Conservation (phyloP, 2,888 invertebrate genomes). For the Aricia artaxerxes region DNA sequence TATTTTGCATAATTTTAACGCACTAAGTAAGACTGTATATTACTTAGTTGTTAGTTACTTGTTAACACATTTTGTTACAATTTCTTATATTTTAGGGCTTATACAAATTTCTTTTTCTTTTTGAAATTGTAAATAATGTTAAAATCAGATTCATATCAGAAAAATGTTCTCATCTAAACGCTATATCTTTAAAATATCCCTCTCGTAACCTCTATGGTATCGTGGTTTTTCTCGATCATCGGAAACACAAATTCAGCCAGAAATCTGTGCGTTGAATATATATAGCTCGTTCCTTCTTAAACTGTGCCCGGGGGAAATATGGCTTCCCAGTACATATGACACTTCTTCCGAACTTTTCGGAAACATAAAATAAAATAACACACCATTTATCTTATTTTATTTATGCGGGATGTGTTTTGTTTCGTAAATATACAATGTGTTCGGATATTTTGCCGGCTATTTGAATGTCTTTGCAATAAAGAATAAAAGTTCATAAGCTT, state of each 20-base stretch:
- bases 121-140: too few relatives aligned
- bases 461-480: neutral
- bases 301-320: conserved; percentile 9
- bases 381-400: conserved; percentile 14
- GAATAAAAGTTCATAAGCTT: too few relatives aligned
- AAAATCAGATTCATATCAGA: too few relatives aligned
- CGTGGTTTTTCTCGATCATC: conserved; percentile 9
- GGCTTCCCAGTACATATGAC: conserved; percentile 15
- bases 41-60: too few relatives aligned
- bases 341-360: conserved; percentile 13
- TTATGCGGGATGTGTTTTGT: neutral
- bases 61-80: too few relatives aligned
- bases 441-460: neutral
- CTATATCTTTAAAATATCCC: neutral
- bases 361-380: conserved; percentile 22
- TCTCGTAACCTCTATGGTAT: neutral
- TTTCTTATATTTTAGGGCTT: too few relatives aligned
- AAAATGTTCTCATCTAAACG: neutral
- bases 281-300: neutral
- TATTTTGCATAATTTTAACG: too few relatives aligned
- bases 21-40: too few relatives aligned
- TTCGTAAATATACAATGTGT: conserved; percentile 4
- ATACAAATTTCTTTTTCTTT: too few relatives aligned
- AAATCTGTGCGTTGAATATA: conserved; percentile 3
- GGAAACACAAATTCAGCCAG: conserved; percentile 15